Evolutionary conservation across 2,888 invertebrate genomes (phyloP).

Genomic region (Miltochrista miniata): DNA sequence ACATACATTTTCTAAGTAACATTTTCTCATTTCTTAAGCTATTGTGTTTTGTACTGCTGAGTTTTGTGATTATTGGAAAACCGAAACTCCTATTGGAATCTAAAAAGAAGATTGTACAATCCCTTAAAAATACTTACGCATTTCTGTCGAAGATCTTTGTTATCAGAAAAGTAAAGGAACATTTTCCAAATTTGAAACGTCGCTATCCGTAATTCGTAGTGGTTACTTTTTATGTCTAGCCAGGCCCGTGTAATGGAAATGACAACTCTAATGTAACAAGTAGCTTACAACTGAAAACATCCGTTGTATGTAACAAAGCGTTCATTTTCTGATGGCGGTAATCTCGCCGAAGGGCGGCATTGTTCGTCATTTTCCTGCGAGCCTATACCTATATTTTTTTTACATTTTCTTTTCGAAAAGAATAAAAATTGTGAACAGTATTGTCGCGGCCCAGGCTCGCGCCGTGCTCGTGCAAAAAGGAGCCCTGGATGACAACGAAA

Average conservation of each 20-base stretch:
- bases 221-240: constrained; percentile 62
- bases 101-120: constrained; percentile 18
- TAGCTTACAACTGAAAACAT: constrained; percentile 72
- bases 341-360: constrained; percentile 81
- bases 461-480: constrained; percentile 77
- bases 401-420: constrained; percentile 74
- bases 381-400: constrained; percentile 49
- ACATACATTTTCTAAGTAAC: not conserved
- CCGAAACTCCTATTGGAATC: constrained; percentile 9
- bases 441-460: constrained; percentile 78
- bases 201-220: constrained; percentile 48
- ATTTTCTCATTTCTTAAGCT: not conserved
- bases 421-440: constrained; percentile 80
- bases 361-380: constrained; percentile 76
- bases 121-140: constrained; percentile 14
- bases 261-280: constrained; percentile 79
- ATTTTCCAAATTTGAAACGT: constrained; percentile 57
- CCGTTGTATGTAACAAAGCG: constrained; percentile 77
- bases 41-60: not conserved
- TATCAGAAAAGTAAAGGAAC: constrained; percentile 26
- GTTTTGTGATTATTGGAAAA: constrained; percentile 9
- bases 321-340: constrained; percentile 83
- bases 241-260: constrained; percentile 67
- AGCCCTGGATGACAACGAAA: constrained; percentile 80
- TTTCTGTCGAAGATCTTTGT: constrained; percentile 19